Evolutionary conservation across 2,113 vertebrate genomes (phyloP), one percentile per base, ranked within the genome.

Genomic region (Dolichallabes microphthalmus): DNA sequence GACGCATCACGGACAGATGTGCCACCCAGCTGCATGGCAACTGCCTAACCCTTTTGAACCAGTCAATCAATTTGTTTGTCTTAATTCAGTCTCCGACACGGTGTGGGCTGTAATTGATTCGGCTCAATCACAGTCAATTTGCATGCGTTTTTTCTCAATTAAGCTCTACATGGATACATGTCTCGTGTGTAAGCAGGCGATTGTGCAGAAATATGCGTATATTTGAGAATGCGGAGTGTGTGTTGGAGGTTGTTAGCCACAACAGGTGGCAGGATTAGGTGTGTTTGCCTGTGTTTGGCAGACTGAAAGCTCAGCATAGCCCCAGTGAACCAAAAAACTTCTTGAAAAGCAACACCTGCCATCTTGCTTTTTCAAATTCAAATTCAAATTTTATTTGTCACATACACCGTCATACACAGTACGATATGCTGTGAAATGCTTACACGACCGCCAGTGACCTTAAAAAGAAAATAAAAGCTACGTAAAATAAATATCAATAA

Each of bases 71-170:
- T 84, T 63, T 78, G 84, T 82, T 79, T 90, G 84, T 87, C 86
- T 89, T 84, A 89, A 86, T 88, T 90, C 89, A 53, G 86, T 91
- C 83, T 89, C 63, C 82, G 75, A 86, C 69, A 61, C 80, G 89
- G 39, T 76, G 80, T 68, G 88, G 82, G 39, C 53, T 84, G 82
- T 86, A 87, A 91, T 87, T 89, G 86, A 87, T 87, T 87, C 78
- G 69, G 69, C 80, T 71, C 87, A 85, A 76, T 85, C 85, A 68
- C 83, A 78, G 83, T 87, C 71, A 87, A 82, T 87, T 84, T 85
- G 50, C 77, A 69, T 52, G 75, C 45, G 45, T 53, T 82, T 52
- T 75, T 82, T 76, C 85, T 76, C 85, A 82, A 86, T 86, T 86
- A 86, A 75, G 85, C 27, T n/a, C 32, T 86, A 71, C 80, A 75